Base-by-base conservation (phyloP, 2,113 vertebrate species). In the Thunnus thynnus region DNA sequence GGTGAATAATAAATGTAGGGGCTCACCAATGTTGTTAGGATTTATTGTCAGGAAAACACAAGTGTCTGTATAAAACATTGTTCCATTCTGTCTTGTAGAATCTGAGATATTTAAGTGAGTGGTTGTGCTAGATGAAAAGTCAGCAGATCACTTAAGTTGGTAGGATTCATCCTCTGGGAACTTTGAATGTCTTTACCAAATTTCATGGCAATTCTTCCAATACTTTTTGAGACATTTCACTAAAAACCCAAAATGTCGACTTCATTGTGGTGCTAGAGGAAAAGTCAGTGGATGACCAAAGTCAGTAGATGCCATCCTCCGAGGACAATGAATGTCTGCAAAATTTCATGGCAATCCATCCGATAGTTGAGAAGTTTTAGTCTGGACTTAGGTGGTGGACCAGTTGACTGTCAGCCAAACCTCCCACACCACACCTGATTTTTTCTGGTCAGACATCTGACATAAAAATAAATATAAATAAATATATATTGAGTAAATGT, bases 401-500 rank as follows among this genome's bases (percentile, higher is more conserved):
- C 22, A 0, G 13, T 4, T 27, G 17, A 51, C 11, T 46, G 25
- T 13, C 9, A 47, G 20, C 25, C 32, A n/a, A 41, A 41, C 36
- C 36, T 41, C 36, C n/a, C 12, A 48, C 18, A 36, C n/a, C 7
- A 11, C 30, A 27, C 1, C 1, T 2, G 22, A 50, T 64, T 5
- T 27, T 44, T 66, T 46, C 46, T 30, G 20, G 5, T 36, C 36
- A 52, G 30, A 61, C 48, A 48, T 47, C 22, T 62, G 18, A 47
- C 48, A 41, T 55, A 11, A 61, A 67, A 61, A 36, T 17, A 61
- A 52, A 51, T 36, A 66, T 41, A 61, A 73, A 55, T 65, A n/a
- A 30, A 25, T 41, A 52, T 22, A 51, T 65, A 51, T 20, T 17
- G 5, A 62, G 13, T 64, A 13, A 51, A 68, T 48, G 5, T 16